Evolutionary conservation across 2,797 vertebrate genomes (phyloP).

Genomic region (Epinephelus awoara): DNA sequence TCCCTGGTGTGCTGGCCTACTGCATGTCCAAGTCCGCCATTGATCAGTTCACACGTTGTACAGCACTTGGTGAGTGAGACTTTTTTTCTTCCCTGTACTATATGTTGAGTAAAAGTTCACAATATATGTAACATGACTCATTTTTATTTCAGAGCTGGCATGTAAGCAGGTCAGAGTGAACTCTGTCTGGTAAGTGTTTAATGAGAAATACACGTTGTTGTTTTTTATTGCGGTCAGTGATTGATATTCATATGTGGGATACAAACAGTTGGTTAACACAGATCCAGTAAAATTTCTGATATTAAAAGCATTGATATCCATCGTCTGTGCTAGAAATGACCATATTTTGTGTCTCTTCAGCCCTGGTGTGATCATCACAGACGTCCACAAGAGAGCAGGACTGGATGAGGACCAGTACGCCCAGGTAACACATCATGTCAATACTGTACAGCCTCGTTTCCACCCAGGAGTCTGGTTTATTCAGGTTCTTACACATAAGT

Average conservation of each 20-base stretch:
- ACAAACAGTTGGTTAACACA: background rate
- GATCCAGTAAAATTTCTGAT: background rate
- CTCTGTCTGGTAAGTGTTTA: constrained; percentile 84
- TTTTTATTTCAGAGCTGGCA: constrained; percentile 84
- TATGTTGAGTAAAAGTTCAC: background rate
- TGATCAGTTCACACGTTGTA: constrained; percentile 88
- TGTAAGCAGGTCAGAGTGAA: constrained; percentile 88
- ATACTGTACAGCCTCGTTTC: too few species aligned
- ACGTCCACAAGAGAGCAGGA: constrained; percentile 89
- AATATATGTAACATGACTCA: background rate
- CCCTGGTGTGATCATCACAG: constrained; percentile 90
- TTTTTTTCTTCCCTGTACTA: background rate
- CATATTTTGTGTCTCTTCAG: constrained; percentile 61
- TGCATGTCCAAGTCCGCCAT: constrained; percentile 91
- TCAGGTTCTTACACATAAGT: too few species aligned
- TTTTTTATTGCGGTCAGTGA: too few species aligned
- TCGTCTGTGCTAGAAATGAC: background rate
- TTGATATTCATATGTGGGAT: background rate
- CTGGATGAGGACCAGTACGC: constrained; percentile 87
- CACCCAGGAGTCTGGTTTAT: too few species aligned
- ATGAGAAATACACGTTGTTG: too few species aligned
- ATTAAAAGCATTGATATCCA: background rate
- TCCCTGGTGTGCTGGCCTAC: constrained; percentile 89
- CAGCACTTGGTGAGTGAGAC: constrained; percentile 84
- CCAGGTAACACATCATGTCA: constrained; percentile 72